A percentile compares a stretch with the other conserved stretches of the same genome.
These are phyloP conservation scores for Tyria jacobaeae DNA, from an alignment of 2,888 invertebrate species.

Conservation along the genomic window DNA sequence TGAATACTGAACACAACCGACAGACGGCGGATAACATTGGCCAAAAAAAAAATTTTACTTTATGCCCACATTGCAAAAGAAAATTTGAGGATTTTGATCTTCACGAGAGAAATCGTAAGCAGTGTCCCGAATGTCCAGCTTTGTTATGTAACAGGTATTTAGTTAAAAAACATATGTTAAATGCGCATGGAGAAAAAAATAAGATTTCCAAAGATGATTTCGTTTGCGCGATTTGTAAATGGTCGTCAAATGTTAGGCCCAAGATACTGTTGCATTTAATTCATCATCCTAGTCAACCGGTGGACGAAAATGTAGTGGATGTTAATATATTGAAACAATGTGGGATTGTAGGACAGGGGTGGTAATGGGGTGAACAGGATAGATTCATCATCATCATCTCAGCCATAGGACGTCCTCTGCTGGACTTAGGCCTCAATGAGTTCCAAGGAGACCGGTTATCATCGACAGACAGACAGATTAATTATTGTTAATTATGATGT, in stretches of 20 bases:
- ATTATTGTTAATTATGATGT: no score
- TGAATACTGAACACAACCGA: slow-evolving; percentile 11
- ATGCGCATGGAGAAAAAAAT: slow-evolving; percentile 39
- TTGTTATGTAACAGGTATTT: slow-evolving; percentile 30
- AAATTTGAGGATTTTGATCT: neutral
- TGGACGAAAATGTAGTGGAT: slow-evolving; percentile 60
- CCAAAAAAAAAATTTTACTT: neutral
- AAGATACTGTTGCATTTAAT: slow-evolving; percentile 73
- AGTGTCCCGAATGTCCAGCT: slow-evolving; percentile 32
- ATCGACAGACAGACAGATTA: no score
- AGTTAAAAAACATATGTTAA: slow-evolving; percentile 23
- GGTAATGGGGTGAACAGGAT: no score
- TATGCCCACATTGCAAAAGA: slow-evolving; percentile 12
- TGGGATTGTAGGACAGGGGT: slow-evolving; percentile 40
- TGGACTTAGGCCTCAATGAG: no score
- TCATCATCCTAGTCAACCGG: slow-evolving; percentile 71
- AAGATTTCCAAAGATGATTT: slow-evolving; percentile 44
- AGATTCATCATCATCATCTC: no score
- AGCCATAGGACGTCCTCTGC: no score
- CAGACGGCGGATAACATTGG: neutral
- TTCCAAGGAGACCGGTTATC: no score
- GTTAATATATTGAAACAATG: slow-evolving; percentile 50
- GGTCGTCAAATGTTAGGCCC: slow-evolving; percentile 57
- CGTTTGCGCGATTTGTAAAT: slow-evolving; percentile 61
- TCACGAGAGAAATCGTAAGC: slow-evolving; percentile 8